Conservation (phyloP, 2,113 vertebrate genomes). For the Tricholaema leucomelas region DNA sequence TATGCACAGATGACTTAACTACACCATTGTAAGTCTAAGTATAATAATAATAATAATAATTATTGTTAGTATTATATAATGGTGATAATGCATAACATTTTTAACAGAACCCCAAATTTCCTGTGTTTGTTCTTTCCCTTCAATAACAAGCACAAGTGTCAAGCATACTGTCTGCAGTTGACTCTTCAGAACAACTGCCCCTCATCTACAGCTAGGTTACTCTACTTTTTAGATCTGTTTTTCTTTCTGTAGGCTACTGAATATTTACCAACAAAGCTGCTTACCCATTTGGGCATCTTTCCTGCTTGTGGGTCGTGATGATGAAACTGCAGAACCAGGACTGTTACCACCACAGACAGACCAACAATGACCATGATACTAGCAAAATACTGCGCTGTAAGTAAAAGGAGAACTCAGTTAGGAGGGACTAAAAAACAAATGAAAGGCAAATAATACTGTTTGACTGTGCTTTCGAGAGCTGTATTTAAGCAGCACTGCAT, state of each 20-base stretch:
- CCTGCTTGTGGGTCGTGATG: constrained; percentile 89
- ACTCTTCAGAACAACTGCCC: background rate
- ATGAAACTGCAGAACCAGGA: constrained; percentile 90
- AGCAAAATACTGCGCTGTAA: constrained; percentile 89
- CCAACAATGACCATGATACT: constrained; percentile 93
- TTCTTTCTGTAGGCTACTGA: background rate
- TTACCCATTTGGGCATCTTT: constrained; percentile 91
- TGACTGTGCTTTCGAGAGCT: fast-evolving
- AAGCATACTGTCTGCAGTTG: background rate
- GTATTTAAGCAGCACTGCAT: background rate
- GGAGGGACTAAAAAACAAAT: background rate
- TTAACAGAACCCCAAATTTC: background rate
- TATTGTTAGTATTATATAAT: no score
- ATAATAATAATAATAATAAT: background rate
- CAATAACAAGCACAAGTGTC: background rate
- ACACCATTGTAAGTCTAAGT: no score
- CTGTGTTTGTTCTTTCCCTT: background rate
- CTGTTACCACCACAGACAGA: constrained; percentile 88
- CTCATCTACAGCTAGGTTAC: background rate
- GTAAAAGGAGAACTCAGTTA: background rate
- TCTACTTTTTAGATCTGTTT: background rate
- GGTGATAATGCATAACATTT: background rate
- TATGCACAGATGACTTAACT: background rate
- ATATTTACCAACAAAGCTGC: constrained; percentile 10
- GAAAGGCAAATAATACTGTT: background rate